A percentile compares a stretch with the other conserved stretches of the same genome.
Conservation (phyloP, 2,113 vertebrate species). For the Halcyon senegalensis region DNA sequence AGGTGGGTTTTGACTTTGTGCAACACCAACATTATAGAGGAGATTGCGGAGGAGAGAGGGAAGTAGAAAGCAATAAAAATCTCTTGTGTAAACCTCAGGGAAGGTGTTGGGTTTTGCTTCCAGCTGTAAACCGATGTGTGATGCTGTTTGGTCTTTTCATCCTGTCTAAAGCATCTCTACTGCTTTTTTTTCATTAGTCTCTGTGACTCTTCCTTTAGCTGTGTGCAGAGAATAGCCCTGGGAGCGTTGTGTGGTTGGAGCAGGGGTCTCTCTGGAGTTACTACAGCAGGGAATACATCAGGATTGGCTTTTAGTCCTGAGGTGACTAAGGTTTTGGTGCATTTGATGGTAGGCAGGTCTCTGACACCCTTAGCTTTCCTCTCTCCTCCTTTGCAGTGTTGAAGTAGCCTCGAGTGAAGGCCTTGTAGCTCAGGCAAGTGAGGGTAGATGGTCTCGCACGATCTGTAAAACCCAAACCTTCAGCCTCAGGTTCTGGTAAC, state of each 20-base stretch:
- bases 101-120: neutral
- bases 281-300: neutral
- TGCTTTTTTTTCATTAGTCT: neutral
- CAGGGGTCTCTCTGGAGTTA: neutral
- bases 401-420: neutral
- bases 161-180: neutral
- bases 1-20: neutral
- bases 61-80: neutral
- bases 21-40: neutral
- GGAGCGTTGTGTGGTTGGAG: neutral
- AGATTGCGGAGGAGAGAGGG: neutral
- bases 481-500: neutral
- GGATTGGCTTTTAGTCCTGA: neutral
- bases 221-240: neutral
- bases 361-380: neutral
- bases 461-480: neutral
- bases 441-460: rapidly evolving
- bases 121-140: neutral
- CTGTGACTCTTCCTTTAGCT: neutral
- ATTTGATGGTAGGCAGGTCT: neutral
- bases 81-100: neutral
- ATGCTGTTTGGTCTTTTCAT: neutral
- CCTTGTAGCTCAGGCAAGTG: neutral
- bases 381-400: neutral
- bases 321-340: rapidly evolving